Evolutionary conservation across 2,113 vertebrate genomes (phyloP), one percentile per base, ranked within the genome.

Genomic region (Nettapus auritus): DNA sequence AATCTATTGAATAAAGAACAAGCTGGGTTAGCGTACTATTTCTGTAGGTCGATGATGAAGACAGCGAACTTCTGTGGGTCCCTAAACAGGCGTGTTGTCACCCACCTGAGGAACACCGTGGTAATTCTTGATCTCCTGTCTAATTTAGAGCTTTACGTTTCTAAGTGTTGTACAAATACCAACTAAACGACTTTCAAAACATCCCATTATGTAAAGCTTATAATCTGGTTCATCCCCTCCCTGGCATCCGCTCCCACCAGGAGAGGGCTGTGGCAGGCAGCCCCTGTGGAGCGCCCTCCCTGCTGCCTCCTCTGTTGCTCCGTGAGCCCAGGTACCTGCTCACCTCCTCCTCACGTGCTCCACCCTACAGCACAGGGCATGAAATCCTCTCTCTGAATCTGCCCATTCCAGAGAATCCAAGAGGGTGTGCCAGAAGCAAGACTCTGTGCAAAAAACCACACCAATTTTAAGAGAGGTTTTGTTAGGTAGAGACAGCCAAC

Each of bases 241-340:
- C 55, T 53, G 0, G 0, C 21, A 55, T 6, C 40, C 36, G 0
- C 9, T 59, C 31, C 64, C 52, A 56, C 13, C 36, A 75, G 84
- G 66, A 23, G 70, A 4, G 40, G 69, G 77, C 60, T 90, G 36
- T 78, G 60, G 69, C 36, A 62, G 84, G 60, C 38, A 69, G 59
- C 11, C 63, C 59, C 77, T 33, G 2, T 1, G 4, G 42, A 63
- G 25, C 4, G 13, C 6, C 48, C 44, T 40, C 75, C 9, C 38
- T 6, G 60, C 46, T 0, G 12, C 68, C 48, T 52, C 68, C 48
- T 44, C 40, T 40, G 15, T 11, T 8, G 18, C 33, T 33, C 46
- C 5, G 17, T 36, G n/a, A 52, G 1, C 46, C 20, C 19, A 0
- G 1, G 33, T 19, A 16, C 3, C 8, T 29, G 23, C 20, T 48